These are phyloP conservation scores for Malacoraja senta DNA, from an alignment of 2,797 vertebrate genomes.

Conservation along the genomic window DNA sequence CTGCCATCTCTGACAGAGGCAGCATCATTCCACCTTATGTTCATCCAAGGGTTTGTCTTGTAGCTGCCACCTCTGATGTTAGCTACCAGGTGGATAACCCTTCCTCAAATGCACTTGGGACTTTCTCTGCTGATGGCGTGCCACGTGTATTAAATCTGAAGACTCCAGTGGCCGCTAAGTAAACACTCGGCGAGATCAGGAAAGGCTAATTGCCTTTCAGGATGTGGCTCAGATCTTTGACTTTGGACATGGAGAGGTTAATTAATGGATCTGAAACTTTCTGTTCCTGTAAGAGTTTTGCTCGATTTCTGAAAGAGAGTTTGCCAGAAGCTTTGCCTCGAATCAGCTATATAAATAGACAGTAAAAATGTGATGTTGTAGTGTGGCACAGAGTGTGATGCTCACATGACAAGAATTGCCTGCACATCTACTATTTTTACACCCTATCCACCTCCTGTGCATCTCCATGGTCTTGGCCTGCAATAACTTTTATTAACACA, in stretches of 20 bases:
- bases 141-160: background rate
- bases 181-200: background rate
- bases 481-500: background rate
- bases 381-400: background rate
- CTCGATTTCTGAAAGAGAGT: background rate
- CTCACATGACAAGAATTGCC: background rate
- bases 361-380: background rate
- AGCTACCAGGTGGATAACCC: background rate
- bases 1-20: too few relatives aligned
- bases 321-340: background rate
- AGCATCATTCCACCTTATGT: too few relatives aligned
- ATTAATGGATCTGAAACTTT: background rate
- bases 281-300: background rate
- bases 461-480: background rate
- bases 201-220: background rate
- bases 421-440: background rate
- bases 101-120: background rate
- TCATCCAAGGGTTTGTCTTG: background rate
- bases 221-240: background rate
- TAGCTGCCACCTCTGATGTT: background rate
- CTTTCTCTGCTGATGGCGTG: background rate
- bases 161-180: background rate
- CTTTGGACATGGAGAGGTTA: background rate
- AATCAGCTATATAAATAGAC: conserved; percentile 2
- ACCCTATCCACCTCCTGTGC: background rate